Evolutionary conservation across 1,140 invertebrate genomes (phyloP), one percentile per base, ranked within the genome.

Genomic region (Maconellicoccus hirsutus): DNA sequence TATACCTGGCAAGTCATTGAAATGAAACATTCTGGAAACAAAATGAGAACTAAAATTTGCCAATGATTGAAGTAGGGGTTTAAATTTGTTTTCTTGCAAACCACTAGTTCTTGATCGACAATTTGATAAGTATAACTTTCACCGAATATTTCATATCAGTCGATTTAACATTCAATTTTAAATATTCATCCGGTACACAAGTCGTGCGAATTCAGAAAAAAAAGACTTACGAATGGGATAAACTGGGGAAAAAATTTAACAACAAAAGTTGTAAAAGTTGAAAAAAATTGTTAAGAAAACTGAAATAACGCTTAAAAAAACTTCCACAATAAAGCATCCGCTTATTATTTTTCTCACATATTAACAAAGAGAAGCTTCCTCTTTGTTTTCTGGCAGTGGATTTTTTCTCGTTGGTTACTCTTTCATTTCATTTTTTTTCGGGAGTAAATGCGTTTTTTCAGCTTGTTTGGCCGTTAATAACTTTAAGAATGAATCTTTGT

Each of bases 271-370:
- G 42, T 52, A 52, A 52, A 52, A 52, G 12, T 52, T 38, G 33
- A 19, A 52, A 16, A 14, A 52, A 52, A 52, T 52, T 52, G 42
- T 52, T 52, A 52, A 52, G 42, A 52, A 52, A 16, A 52, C n/a
- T 14, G 16, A 16, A 52, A 52, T 19, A 52, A 8, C 42, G 42
- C n/a, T 4, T 14, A 19, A 52, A 19, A 52, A 52, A 52, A 52
- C 42, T 52, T 52, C 42, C 12, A 52, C 42, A 52, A 52, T 52
- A 52, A 52, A 52, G 42, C 42, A 52, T 52, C 42, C 42, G 42
- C 42, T 52, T 52, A 52, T 52, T 52, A 52, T 52, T 52, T 52
- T 52, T 52, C 42, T 52, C 42, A 52, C 42, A 52, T 52, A 52
- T 52, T 52, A 52, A 52, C 42, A 52, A 52, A 52, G 42, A 52